Evolutionary conservation across 1,140 invertebrate genomes (phyloP).

Genomic region (Tribolium castaneum): DNA sequence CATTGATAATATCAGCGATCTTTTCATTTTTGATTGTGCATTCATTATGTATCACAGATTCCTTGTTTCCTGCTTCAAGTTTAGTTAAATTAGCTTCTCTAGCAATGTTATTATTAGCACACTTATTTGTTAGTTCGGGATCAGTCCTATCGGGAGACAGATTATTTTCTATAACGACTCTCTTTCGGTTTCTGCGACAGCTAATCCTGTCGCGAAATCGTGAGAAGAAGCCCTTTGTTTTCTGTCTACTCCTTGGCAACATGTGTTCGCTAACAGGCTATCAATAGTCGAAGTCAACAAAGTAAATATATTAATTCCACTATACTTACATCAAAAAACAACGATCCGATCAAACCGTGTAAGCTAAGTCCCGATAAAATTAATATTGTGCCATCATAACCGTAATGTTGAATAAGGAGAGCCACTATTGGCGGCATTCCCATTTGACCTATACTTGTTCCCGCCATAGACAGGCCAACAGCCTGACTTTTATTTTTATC

Average conservation of each 20-base stretch:
- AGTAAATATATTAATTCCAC: background rate
- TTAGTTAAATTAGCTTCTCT: constrained; percentile 27
- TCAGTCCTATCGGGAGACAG: background rate
- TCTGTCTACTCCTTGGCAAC: background rate
- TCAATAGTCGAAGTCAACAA: constrained; percentile 14
- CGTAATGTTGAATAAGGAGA: constrained; percentile 68
- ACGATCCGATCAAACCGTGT: constrained; percentile 66
- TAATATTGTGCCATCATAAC: constrained; percentile 69
- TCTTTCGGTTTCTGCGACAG: constrained; percentile 47
- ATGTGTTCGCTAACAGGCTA: constrained; percentile 25
- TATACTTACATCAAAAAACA: constrained; percentile 58
- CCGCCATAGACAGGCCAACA: constrained; percentile 75
- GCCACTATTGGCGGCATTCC: constrained; percentile 77
- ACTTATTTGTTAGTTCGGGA: background rate
- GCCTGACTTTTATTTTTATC: constrained; percentile 73
- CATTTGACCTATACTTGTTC: constrained; percentile 79
- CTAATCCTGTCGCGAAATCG: constrained; percentile 25
- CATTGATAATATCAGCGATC: constrained; percentile 1
- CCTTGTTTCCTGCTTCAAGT: background rate
- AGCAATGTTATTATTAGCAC: constrained; percentile 4
- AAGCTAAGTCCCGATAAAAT: constrained; percentile 72
- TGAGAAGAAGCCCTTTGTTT: constrained; percentile 18
- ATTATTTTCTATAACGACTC: constrained; percentile 47
- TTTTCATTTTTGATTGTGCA: background rate
- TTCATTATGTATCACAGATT: constrained; percentile 15